Conservation (phyloP, 2,797 vertebrate genomes). For the Sebastes flavidus region DNA sequence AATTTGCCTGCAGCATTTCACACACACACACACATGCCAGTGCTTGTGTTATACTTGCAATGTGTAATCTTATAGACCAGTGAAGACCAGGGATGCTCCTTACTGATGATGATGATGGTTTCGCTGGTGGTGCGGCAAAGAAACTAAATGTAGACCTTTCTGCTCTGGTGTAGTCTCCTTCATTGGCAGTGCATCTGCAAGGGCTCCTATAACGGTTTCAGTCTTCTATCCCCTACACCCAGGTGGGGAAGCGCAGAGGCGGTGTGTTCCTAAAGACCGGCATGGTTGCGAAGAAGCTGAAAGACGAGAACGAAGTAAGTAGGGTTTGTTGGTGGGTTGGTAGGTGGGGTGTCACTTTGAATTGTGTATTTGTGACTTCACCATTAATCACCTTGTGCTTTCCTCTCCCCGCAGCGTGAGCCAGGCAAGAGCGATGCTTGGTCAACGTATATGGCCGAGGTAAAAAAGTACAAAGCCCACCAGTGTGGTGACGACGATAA, state of each 20-base stretch:
- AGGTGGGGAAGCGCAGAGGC: slow-evolving; percentile 98
- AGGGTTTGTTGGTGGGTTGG: no score
- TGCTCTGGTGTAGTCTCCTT: slow-evolving; percentile 87
- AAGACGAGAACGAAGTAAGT: slow-evolving; percentile 89
- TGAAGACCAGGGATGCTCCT: slow-evolving; percentile 46
- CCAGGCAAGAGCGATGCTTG: slow-evolving; percentile 94
- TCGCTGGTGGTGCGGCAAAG: slow-evolving; percentile 63
- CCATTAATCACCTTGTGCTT: not conserved
- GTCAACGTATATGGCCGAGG: slow-evolving; percentile 97
- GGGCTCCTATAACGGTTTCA: slow-evolving; percentile 93
- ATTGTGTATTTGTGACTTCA: not conserved
- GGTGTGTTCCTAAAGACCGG: slow-evolving; percentile 98
- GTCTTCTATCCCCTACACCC: slow-evolving; percentile 96
- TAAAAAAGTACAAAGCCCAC: slow-evolving; percentile 98
- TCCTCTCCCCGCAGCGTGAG: slow-evolving; percentile 78
- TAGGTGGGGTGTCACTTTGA: not conserved
- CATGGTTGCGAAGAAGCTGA: slow-evolving; percentile 97
- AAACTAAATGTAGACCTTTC: slow-evolving; percentile 74
- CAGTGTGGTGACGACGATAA: slow-evolving; percentile 98
- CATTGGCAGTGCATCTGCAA: slow-evolving; percentile 82
- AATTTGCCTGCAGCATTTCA: not conserved
- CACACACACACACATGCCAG: not conserved
- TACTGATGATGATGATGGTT: slow-evolving; percentile 31
- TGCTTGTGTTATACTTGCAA: not conserved
- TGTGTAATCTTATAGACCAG: slow-evolving; percentile 13